Conservation (phyloP, 2,888 invertebrate genomes). For the Archips xylosteana region DNA sequence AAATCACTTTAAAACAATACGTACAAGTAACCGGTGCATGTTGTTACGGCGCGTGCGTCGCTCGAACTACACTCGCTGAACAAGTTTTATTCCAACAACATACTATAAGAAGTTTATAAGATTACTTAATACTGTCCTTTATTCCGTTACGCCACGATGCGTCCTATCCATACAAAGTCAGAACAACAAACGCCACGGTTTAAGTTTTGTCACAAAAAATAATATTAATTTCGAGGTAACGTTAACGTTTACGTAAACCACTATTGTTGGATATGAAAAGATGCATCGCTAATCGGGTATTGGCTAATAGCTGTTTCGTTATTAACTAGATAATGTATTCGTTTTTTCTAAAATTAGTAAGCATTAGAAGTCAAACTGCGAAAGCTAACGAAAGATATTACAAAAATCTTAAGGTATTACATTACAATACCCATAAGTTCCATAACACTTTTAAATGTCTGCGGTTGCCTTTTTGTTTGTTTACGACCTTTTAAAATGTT, state of each 20-base stretch:
- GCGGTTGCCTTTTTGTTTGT: background rate
- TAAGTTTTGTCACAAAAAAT: slow-evolving; percentile 25
- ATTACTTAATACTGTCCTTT: slow-evolving; percentile 51
- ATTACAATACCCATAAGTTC: background rate
- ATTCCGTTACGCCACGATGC: slow-evolving; percentile 20
- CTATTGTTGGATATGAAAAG: slow-evolving; percentile 11
- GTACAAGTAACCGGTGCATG: slow-evolving; percentile 62
- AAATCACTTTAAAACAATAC: slow-evolving; percentile 49
- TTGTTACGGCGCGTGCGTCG: slow-evolving; percentile 52
- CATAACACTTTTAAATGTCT: background rate
- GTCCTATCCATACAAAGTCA: slow-evolving; percentile 22
- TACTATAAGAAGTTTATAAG: slow-evolving; percentile 71
- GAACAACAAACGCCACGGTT: slow-evolving; percentile 25
- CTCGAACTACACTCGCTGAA: slow-evolving; percentile 46
- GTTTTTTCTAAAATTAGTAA: background rate
- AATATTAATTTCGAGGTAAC: slow-evolving; percentile 32
- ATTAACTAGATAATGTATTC: slow-evolving; percentile 21
- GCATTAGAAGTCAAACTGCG: background rate
- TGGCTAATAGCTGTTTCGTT: slow-evolving; percentile 2
- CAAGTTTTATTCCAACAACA: slow-evolving; percentile 69
- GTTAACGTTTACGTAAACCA: slow-evolving; percentile 35
- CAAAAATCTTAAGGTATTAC: background rate
- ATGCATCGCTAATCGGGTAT: slow-evolving; percentile 19
- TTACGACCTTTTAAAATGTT: background rate
- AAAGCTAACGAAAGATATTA: background rate